A percentile compares a stretch with the other conserved stretches of the same genome.
Evolutionary conservation across 30 jellyfish, hydroid and myxozoan species (phyloP).

Genomic region (Aurelia aurita): DNA sequence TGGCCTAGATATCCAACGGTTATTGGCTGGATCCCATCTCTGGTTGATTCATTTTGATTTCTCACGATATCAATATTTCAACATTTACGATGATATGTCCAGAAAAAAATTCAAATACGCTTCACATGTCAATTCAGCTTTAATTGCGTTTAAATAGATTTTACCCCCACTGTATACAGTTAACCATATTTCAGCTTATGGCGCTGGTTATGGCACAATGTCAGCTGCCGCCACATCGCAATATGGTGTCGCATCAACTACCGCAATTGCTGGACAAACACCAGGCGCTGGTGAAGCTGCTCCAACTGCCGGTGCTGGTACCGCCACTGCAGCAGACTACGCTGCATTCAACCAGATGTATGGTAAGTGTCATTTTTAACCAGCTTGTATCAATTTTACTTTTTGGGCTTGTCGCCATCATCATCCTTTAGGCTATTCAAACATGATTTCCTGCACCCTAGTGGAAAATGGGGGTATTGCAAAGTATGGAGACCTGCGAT

Average conservation of each 20-base stretch:
- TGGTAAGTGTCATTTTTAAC: conserved; percentile 28
- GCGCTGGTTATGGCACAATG: conserved; percentile 69
- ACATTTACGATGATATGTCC: no score
- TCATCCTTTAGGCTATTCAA: background rate
- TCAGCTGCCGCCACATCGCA: conserved; percentile 68
- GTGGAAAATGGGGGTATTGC: background rate
- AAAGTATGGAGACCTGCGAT: no score
- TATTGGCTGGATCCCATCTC: no score
- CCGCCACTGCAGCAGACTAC: conserved; percentile 54
- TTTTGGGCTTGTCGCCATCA: background rate
- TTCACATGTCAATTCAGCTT: no score
- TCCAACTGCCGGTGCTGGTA: background rate
- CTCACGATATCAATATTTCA: no score
- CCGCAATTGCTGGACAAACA: conserved; percentile 74
- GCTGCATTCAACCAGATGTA: conserved; percentile 50
- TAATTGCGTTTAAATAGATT: no score
- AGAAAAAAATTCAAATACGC: no score
- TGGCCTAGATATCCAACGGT: no score
- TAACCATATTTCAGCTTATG: conserved; percentile 52
- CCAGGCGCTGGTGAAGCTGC: conserved; percentile 21
- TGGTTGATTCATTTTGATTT: no score
- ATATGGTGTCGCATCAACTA: conserved; percentile 62
- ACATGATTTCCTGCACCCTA: background rate
- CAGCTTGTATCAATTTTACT: background rate
- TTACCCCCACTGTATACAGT: no score